Base-by-base conservation (phyloP, 2,888 invertebrate species). In the Magallana nippona region DNA sequence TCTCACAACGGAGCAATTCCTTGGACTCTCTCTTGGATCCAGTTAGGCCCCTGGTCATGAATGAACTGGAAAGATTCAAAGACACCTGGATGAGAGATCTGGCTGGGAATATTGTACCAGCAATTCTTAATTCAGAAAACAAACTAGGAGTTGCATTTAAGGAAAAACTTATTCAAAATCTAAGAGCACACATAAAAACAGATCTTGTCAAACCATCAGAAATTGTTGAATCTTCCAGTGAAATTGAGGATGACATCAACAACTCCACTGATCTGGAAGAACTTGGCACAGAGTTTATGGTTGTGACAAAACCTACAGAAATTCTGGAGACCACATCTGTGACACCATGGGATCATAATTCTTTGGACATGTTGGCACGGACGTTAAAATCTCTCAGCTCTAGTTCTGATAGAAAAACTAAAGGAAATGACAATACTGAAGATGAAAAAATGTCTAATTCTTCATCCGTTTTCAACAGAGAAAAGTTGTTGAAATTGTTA, bases 21-120 rank as follows among this genome's bases (percentile, higher is more conserved):
- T 82, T 84, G 10, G 85, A 86, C 19, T 84, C 82, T n/a, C 56
- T 86, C 17, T 22, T 86, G 56, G 84, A 86, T 62, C 85, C 85
- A 3, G 55, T 86, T 13, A 55, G 84, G 71, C 84, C 85, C 11
- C 78, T 63, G 11, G 17, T 86, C 5, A 80, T 82, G 82, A 81
- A 77, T 19, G 86, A 87, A 62, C 32, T 87, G 44, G 78, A 84
- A 79, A 84, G 60, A 81, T 77, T 85, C 56, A 87, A 87, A 78
- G 83, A 81, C 22, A 55, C 81, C 13, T 32, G 85, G 11, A 83
- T 56, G 56, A 80, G 81, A 58, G 78, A 79, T 77, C 44, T 86
- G 2, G 19, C n/a, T 15, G 44, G 83, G 10, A 81, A 83, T 81
- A 82, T 84, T 5, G 78, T 83, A 44, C 78, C 71, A 10, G 22